Percentiles rank a stretch among this genome's conserved stretches.
Evolutionary conservation across 2,113 vertebrate genomes (phyloP).

Genomic region (Hiodon alosoides): DNA sequence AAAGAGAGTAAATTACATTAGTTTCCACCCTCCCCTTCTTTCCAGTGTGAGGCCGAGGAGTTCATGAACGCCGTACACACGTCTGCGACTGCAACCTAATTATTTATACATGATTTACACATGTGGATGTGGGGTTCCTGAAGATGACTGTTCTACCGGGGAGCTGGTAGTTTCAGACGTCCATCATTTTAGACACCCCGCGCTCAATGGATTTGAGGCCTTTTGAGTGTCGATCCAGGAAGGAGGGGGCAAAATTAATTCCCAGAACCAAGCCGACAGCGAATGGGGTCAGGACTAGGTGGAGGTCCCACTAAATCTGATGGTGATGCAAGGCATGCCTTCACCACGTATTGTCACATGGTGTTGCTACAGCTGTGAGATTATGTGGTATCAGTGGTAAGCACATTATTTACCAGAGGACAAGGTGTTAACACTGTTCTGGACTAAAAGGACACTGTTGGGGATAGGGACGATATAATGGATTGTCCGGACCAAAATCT

Average conservation of each 20-base stretch:
- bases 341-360: background rate
- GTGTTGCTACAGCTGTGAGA: background rate
- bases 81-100: background rate
- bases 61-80: background rate
- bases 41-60: background rate
- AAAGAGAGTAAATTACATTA: constrained; percentile 2
- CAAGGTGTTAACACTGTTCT: background rate
- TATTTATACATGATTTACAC: constrained; percentile 22
- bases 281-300: too few species aligned
- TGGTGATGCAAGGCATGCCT: background rate
- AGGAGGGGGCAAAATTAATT: too few species aligned
- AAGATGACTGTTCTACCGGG: background rate
- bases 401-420: background rate
- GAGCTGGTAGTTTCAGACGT: background rate
- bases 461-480: background rate
- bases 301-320: background rate
- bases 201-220: too few species aligned
- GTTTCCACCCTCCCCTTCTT: background rate
- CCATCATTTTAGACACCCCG: too few species aligned
- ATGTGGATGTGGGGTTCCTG: background rate
- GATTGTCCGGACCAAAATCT: background rate
- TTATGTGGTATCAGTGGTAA: background rate
- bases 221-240: too few species aligned
- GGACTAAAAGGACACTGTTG: background rate
- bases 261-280: too few species aligned